phyloP scores from a whole-genome alignment of 2,797 vertebrate species.

The Coregonus ussuriensis region DNA sequence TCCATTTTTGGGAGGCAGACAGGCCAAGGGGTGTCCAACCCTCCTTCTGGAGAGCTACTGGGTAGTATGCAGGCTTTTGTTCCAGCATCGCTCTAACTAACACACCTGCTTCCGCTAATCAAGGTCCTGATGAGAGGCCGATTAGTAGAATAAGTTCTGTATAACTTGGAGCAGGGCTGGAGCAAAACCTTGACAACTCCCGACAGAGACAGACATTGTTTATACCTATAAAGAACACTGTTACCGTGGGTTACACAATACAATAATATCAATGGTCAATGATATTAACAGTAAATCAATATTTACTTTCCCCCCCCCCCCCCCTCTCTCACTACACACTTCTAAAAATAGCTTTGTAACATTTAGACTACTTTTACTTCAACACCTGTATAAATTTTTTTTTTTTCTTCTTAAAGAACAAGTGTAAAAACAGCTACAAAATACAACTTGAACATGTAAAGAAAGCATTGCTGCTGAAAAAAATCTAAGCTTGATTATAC shows the following conservation, averaged over 20 bases:
- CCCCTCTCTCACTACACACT: conserved; percentile 16
- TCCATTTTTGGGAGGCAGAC: not conserved
- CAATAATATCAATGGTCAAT: not conserved
- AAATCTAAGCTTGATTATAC: conserved; percentile 32
- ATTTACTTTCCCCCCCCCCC: not conserved
- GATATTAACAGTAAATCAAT: not conserved
- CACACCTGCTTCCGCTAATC: not conserved
- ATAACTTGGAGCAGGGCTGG: not conserved
- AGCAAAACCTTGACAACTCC: not conserved
- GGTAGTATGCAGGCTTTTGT: not conserved
- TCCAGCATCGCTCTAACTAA: conserved; percentile 1
- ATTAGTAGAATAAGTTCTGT: not conserved
- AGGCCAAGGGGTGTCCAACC: not conserved
- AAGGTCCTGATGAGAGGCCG: not conserved
- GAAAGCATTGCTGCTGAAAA: not conserved
- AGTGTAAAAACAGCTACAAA: conserved; percentile 30
- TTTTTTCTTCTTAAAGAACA: conserved; percentile 22
- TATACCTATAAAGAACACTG: not conserved
- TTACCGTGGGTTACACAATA: not conserved
- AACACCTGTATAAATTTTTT: conserved; percentile 16
- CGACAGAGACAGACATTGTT: not conserved
- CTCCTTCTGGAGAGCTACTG: not conserved
- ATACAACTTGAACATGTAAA: not conserved
- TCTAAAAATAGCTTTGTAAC: conserved; percentile 14
- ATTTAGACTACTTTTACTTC: conserved; percentile 2